Percentiles rank a stretch among this genome's conserved stretches.
Conservation (phyloP, 2,797 vertebrate species). For the Oreonectes daqikongensis region DNA sequence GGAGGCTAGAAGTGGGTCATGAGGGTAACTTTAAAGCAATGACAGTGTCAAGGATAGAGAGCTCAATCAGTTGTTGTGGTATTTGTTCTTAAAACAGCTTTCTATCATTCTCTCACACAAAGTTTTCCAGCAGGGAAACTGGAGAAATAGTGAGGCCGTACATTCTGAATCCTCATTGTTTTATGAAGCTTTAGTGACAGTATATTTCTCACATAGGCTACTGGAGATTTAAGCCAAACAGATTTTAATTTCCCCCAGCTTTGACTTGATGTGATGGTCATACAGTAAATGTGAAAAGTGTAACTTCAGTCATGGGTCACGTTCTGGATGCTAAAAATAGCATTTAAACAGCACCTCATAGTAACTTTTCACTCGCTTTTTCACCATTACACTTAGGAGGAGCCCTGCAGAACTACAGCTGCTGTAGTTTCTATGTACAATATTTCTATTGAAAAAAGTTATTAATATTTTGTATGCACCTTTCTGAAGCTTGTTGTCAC, state of each 20-base stretch:
- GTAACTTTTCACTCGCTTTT: conserved; percentile 51
- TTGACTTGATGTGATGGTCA: background rate
- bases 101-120: background rate
- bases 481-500: no score
- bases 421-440: no score
- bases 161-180: background rate
- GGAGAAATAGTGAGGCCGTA: no score
- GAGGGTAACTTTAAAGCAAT: background rate
- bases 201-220: background rate
- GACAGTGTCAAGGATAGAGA: background rate
- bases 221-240: no score
- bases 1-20: conserved; percentile 4
- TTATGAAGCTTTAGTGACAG: background rate
- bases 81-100: conserved; percentile 28
- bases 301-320: background rate
- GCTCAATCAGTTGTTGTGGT: background rate
- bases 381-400: background rate
- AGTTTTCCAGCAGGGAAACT: background rate
- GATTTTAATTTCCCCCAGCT: no score
- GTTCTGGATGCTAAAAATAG: background rate
- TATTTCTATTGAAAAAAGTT: no score
- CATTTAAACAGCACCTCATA: conserved; percentile 15
- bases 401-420: background rate
- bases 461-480: no score
- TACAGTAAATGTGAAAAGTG: background rate